Evolutionary conservation across 2,888 invertebrate genomes (phyloP).

Genomic region (Lamproptera curius): DNA sequence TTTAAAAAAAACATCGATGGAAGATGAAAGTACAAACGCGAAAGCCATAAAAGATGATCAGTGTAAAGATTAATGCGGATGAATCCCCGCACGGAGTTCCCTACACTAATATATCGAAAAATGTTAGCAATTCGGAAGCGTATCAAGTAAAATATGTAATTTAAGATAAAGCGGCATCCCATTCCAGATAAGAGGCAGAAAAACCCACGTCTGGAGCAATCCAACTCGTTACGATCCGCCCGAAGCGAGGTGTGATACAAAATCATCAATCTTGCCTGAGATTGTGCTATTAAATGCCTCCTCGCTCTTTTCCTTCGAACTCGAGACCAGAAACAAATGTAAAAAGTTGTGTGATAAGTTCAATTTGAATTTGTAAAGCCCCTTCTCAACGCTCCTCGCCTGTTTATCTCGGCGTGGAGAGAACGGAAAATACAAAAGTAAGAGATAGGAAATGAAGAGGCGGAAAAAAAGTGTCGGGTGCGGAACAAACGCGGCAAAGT

Average conservation of each 20-base stretch:
- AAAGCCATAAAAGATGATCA: conserved; percentile 4
- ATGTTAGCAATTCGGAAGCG: conserved; percentile 58
- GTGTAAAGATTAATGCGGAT: conserved; percentile 2
- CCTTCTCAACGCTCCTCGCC: conserved; percentile 77
- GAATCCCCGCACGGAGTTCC: conserved; percentile 31
- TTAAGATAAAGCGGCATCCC: conserved; percentile 75
- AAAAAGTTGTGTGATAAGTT: conserved; percentile 79
- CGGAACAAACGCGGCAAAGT: conserved; percentile 76
- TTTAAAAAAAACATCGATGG: too few species aligned
- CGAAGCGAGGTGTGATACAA: conserved; percentile 78
- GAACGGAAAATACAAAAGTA: conserved; percentile 78
- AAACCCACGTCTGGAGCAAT: conserved; percentile 73
- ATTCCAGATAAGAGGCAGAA: conserved; percentile 74
- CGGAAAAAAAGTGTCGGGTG: conserved; percentile 77
- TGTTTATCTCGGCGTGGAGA: conserved; percentile 74
- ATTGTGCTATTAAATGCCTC: conserved; percentile 78
- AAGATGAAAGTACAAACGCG: too few species aligned
- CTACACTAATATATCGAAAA: conserved; percentile 48
- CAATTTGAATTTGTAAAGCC: conserved; percentile 79
- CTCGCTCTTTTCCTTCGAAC: conserved; percentile 74
- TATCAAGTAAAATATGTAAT: conserved; percentile 77
- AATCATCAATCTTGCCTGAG: conserved; percentile 77
- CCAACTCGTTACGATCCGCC: conserved; percentile 76
- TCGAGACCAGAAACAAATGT: conserved; percentile 77
- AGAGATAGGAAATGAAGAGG: conserved; percentile 79